Base-by-base conservation (phyloP, 2,113 vertebrate species). In the Cricetomys ansorgei region DNA sequence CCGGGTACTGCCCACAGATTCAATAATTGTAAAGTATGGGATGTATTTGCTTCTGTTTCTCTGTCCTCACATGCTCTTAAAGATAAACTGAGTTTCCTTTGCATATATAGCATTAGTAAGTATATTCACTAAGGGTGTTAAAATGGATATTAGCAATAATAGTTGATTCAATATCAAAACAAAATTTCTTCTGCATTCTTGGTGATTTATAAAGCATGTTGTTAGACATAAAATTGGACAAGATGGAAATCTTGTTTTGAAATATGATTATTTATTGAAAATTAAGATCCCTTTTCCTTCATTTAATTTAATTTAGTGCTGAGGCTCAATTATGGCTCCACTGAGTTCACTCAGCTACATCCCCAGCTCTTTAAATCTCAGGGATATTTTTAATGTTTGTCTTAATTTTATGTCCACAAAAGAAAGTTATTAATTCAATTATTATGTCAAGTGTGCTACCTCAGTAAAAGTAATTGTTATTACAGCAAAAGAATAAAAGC, bases 351-450 rank as follows among this genome's bases (percentile, higher is more conserved):
- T 73, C 69, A 57, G n/a, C 17, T 62, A 34, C 1, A 62, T 25
- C 19, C 37, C 48, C 8, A 53, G 21, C 34, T 34, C 1, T 13
- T 48, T 1, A 59, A 69, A 0, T 0, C 37, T 81, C 17, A 87
- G 34, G 3, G n/a, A n/a, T 87, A 53, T 13, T 89, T 87, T 92
- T 34, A 95, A 34, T 90, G 59, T 84, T 69, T 91, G 55, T 81
- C 21, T 93, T 9, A 8, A 53, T 5, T 59, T 77, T 95, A 72
- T 53, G 59, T 93, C 15, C 48, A 85, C 5, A 88, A 69, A 84
- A 5, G 17, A 94, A 93, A 23, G 45, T 91, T 93, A 79, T 89
- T 95, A 72, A 92, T 76, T 9, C 34, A 97, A 25, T 91, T 75
- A 83, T 85, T 94, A 59, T 86, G 84, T 73, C 94, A 25, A 79